Percentiles rank a stretch among this genome's conserved stretches.
Conservation (phyloP, 2,797 vertebrate species). For the Centropyge bicolor region DNA sequence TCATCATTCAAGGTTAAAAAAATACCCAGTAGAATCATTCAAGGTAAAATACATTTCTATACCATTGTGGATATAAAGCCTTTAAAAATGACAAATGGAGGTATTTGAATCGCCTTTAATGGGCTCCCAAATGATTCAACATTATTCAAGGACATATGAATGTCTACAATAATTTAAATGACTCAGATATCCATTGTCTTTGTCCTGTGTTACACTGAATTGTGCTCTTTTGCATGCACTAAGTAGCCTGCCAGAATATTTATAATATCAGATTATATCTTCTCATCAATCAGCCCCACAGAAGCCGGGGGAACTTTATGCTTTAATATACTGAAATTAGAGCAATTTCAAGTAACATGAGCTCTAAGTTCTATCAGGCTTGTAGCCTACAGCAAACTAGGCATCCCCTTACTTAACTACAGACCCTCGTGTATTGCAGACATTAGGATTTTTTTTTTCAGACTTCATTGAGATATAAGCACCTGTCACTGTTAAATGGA, state of each 20-base stretch:
- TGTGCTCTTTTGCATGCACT: not conserved
- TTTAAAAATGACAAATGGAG: not conserved
- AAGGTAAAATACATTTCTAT: constrained; percentile 5
- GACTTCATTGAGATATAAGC: constrained; percentile 16
- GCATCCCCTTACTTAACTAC: not conserved
- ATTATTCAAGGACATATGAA: constrained; percentile 17
- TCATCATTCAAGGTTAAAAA: not conserved
- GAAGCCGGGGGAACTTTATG: not conserved
- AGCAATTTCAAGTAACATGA: constrained; percentile 1
- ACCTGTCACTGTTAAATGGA: constrained; percentile 35
- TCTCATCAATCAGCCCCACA: not conserved
- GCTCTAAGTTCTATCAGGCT: not conserved
- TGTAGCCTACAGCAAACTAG: not conserved
- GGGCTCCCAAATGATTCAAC: not conserved
- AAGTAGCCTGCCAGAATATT: not conserved
- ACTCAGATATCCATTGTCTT: not conserved
- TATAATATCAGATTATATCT: not conserved
- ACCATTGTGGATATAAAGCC: not conserved
- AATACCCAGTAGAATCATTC: not conserved
- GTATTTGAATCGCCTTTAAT: constrained; percentile 3
- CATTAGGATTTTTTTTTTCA: not conserved
- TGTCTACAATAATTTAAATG: constrained; percentile 17
- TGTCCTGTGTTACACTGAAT: not conserved
- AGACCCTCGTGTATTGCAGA: constrained; percentile 28
- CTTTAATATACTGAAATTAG: not conserved